A percentile compares a stretch with the other conserved stretches of the same genome.
These are phyloP conservation scores for Pseudochaenichthys georgianus DNA, from an alignment of 2,797 vertebrate species.

Conservation along the genomic window DNA sequence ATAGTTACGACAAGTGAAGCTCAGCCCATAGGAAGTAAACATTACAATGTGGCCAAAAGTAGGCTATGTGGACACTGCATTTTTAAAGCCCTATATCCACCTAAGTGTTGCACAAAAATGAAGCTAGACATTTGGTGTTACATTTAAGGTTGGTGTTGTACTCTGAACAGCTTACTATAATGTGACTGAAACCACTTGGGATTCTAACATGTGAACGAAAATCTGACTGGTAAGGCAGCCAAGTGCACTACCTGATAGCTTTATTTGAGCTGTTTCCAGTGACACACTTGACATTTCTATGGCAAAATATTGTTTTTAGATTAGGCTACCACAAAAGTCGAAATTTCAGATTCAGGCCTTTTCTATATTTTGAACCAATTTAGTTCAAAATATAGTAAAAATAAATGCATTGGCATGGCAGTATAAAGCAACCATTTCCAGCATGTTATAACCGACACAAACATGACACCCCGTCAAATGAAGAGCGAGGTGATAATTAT, in stretches of 20 bases:
- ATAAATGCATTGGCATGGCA: too few species aligned
- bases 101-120: fast-evolving
- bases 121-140: not conserved
- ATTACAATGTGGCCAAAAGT: not conserved
- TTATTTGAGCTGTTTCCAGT: not conserved
- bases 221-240: not conserved
- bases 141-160: not conserved
- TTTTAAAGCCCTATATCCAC: not conserved
- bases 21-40: constrained; percentile 11
- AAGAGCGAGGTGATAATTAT: not conserved
- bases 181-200: not conserved
- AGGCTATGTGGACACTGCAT: not conserved
- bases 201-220: constrained; percentile 13
- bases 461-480: not conserved
- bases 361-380: too few species aligned
- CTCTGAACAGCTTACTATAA: not conserved
- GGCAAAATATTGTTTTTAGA: not conserved
- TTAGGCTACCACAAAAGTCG: not conserved
- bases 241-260: not conserved
- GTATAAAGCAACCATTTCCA: too few species aligned
- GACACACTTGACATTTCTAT: not conserved
- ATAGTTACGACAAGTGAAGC: constrained; percentile 1
- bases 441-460: too few species aligned
- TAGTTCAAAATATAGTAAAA: too few species aligned
- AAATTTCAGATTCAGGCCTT: not conserved